Evolutionary conservation across 2,888 invertebrate species (phyloP), one percentile per base, ranked within the genome.

Genomic region (Onchidella celtica): DNA sequence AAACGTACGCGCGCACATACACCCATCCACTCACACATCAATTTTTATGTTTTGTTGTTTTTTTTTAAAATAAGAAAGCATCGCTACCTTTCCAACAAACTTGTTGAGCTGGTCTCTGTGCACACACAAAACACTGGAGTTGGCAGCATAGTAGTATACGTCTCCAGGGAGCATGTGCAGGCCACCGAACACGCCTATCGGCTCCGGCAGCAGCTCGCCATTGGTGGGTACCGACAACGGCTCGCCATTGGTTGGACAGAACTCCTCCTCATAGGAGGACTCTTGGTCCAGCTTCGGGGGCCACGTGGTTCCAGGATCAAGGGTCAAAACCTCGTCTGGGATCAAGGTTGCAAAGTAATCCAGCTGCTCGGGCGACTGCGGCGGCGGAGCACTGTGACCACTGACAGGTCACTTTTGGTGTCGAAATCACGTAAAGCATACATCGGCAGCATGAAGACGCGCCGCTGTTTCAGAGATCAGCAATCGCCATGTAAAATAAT

Each of bases 51-150:
- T n/a, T n/a, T n/a, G n/a, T n/a, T n/a, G n/a, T n/a, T n/a, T n/a
- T n/a, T n/a, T n/a, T n/a, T n/a, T n/a, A n/a, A n/a, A n/a, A n/a
- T n/a, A n/a, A n/a, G n/a, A n/a, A n/a, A 47, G 47, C 17, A 6
- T 47, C 6, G 36, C 34, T 79, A 79, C 78, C 78, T 79, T 79
- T 55, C 70, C 36, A 6, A 24, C 21, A 3, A 61, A 21, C 3
- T 29, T 38, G 70, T n/a, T n/a, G 38, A 73, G n/a, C 24, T 80
- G 57, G 61, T 84, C 84, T 63, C 87, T 77, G 83, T 91, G 88
- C 36, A 92, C 90, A 88, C 92, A 92, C 47, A 92, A 79, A 68
- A 92, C 91, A 76, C 89, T 88, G n/a, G 92, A 92, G 85, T 92
- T 92, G 72, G 91, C 86, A 14, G 92, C 89, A 85, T 89, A 92